phyloP scores from a whole-genome alignment of 2,888 invertebrate species.

The Chrysomela aeneicollis region DNA sequence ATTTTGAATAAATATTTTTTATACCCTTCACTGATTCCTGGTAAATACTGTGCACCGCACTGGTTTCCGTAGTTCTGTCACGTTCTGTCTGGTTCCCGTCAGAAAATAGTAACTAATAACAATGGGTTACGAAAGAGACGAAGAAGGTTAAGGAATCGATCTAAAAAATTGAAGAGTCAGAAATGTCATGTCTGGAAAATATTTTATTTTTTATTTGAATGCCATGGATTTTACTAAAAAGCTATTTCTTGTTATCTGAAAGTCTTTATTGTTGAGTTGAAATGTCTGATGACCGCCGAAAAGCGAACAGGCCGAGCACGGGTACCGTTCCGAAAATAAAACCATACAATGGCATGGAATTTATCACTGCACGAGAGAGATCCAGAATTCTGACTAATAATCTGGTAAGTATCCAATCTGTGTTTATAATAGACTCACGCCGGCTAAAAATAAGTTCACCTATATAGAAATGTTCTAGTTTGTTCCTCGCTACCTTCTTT shows the following conservation, averaged over 20 bases:
- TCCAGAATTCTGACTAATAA: constrained; percentile 55
- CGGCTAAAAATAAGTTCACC: constrained; percentile 41
- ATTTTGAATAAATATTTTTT: too few species aligned
- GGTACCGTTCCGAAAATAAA: constrained; percentile 74
- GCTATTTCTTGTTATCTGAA: background rate
- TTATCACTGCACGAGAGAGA: constrained; percentile 44
- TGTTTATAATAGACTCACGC: constrained; percentile 31
- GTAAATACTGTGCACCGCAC: too few species aligned
- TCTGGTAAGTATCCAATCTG: constrained; percentile 47
- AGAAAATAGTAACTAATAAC: too few species aligned
- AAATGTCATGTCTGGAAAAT: background rate
- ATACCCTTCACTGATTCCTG: too few species aligned
- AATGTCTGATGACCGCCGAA: constrained; percentile 57
- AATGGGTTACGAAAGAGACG: too few species aligned
- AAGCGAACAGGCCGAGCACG: constrained; percentile 61
- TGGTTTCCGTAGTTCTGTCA: too few species aligned
- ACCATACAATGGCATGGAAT: constrained; percentile 47
- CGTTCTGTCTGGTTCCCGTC: too few species aligned
- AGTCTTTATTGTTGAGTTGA: constrained; percentile 13
- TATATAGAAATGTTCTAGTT: constrained; percentile 25
- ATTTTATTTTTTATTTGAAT: background rate
- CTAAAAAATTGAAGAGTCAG: background rate
- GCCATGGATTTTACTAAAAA: background rate
- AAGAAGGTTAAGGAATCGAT: too few species aligned
- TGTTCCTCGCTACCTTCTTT: constrained; percentile 32